These are phyloP conservation scores for Brachymystax lenok DNA, from an alignment of 2,797 vertebrate genomes.

Conservation along the genomic window DNA sequence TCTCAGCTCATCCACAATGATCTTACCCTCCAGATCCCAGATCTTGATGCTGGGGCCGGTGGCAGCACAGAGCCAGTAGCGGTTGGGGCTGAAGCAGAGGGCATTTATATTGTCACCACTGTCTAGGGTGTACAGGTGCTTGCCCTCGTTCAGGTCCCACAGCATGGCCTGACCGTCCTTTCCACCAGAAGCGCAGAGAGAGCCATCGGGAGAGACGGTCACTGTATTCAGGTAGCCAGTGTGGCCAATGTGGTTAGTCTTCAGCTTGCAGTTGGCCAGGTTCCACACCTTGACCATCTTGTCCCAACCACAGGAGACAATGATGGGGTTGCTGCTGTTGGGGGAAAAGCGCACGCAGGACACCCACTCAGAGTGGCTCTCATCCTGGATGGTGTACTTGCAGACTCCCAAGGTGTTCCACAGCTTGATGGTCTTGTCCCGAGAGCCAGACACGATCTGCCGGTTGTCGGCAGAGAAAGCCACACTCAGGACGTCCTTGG, in stretches of 20 bases:
- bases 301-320: constrained; percentile 96
- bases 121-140: constrained; percentile 95
- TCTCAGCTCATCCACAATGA: constrained; percentile 94
- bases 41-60: constrained; percentile 98
- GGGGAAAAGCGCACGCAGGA: constrained; percentile 95
- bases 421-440: constrained; percentile 96
- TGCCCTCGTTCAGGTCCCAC: constrained; percentile 97
- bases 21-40: constrained; percentile 96
- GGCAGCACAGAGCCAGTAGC: constrained; percentile 96
- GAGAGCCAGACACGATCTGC: constrained; percentile 94
- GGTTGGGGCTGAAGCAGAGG: constrained; percentile 97
- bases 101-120: constrained; percentile 95
- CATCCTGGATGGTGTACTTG: constrained; percentile 98
- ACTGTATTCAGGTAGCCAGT: constrained; percentile 95
- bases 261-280: constrained; percentile 97
- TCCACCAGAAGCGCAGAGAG: constrained; percentile 95
- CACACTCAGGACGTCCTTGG: constrained; percentile 95
- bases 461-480: constrained; percentile 97
- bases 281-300: constrained; percentile 98
- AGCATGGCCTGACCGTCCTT: constrained; percentile 98
- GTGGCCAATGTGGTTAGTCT: constrained; percentile 98
- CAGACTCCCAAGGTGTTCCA: constrained; percentile 98
- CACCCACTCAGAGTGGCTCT: constrained; percentile 91
- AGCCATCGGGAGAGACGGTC: constrained; percentile 94
- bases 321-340: constrained; percentile 97